These are phyloP conservation scores for Drosophila eohydei DNA, from an alignment of 2,888 invertebrate genomes.

Conservation along the genomic window DNA sequence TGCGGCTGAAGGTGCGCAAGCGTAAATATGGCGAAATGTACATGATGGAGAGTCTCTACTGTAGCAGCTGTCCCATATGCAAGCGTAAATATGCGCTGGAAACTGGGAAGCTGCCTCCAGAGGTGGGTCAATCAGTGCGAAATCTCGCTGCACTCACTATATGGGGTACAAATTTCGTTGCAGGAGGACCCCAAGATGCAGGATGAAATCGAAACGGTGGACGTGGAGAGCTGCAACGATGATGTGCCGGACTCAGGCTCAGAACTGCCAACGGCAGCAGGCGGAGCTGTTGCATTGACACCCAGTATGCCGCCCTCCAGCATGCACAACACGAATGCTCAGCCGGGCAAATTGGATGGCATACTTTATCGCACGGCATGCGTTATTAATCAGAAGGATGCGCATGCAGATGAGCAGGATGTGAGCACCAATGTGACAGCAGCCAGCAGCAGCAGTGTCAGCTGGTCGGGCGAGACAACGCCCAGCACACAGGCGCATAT, in stretches of 20 bases:
- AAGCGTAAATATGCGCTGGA: slow-evolving; percentile 84
- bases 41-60: slow-evolving; percentile 85
- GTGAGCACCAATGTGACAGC: slow-evolving; percentile 77
- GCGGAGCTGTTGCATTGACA: slow-evolving; percentile 7
- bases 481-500: slow-evolving; percentile 78
- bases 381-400: slow-evolving; percentile 83
- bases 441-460: slow-evolving; percentile 67
- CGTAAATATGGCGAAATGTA: slow-evolving; percentile 87
- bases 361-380: slow-evolving; percentile 84
- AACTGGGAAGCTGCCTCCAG: slow-evolving; percentile 87
- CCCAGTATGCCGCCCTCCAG: slow-evolving; percentile 47
- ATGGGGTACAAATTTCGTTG: fast-evolving
- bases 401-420: slow-evolving; percentile 79
- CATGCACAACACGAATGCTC: slow-evolving; percentile 81
- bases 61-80: slow-evolving; percentile 88
- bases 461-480: slow-evolving; percentile 63
- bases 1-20: slow-evolving; percentile 89
- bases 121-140: slow-evolving; percentile 85
- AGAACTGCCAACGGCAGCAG: slow-evolving; percentile 62
- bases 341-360: slow-evolving; percentile 83
- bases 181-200: slow-evolving; percentile 80
- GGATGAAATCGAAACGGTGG: slow-evolving; percentile 90
- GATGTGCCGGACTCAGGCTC: slow-evolving; percentile 85
- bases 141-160: background rate
- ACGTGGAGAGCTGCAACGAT: slow-evolving; percentile 87